Evolutionary conservation across 2,888 invertebrate species (phyloP).

Genomic region (Ferrisia virgata): DNA sequence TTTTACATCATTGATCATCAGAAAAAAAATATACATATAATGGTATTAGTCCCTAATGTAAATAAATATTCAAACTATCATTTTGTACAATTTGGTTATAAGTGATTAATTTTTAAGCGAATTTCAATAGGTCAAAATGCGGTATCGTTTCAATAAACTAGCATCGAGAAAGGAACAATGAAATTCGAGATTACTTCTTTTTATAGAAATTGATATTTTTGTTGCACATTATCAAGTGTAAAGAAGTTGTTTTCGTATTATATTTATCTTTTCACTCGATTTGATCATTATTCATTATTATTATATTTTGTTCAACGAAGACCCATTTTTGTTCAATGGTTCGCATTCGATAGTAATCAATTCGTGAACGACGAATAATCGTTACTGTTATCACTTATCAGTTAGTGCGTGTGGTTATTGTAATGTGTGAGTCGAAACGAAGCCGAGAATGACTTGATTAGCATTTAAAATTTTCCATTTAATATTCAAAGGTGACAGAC

Average conservation of each 20-base stretch:
- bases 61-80: background rate
- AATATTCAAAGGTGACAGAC: background rate
- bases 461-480: background rate
- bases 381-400: too few relatives aligned
- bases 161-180: background rate
- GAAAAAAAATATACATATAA: background rate
- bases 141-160: background rate
- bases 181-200: background rate
- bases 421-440: background rate
- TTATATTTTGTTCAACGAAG: background rate
- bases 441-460: background rate
- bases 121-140: background rate
- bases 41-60: slow-evolving; percentile 15
- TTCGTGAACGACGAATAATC: background rate
- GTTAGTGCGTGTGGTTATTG: too few relatives aligned
- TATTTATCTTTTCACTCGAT: slow-evolving; percentile 26
- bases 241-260: slow-evolving; percentile 30
- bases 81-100: slow-evolving; percentile 14
- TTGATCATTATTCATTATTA: background rate
- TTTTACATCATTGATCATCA: background rate
- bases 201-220: slow-evolving; percentile 8
- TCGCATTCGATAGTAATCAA: background rate
- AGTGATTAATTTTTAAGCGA: slow-evolving; percentile 19
- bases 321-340: background rate
- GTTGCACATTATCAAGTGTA: slow-evolving; percentile 37